Conservation (phyloP, 2,888 invertebrate genomes). For the Lycaena phlaeas region DNA sequence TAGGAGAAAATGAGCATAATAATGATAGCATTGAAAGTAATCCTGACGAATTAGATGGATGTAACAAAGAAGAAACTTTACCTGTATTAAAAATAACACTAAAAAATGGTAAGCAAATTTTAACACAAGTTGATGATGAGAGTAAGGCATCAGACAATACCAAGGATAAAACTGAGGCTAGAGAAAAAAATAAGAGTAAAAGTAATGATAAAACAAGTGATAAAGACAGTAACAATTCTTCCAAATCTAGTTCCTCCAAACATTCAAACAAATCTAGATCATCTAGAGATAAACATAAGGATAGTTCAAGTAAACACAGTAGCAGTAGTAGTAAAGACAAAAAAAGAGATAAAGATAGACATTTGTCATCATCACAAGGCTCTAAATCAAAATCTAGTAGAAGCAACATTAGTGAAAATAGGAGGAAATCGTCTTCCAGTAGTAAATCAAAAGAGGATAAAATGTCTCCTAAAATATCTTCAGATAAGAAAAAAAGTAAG, state of each 20-base stretch:
- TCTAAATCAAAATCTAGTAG: slow-evolving; percentile 48
- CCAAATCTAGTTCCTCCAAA: slow-evolving; percentile 40
- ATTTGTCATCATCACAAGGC: slow-evolving; percentile 35
- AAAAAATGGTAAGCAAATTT: slow-evolving; percentile 81
- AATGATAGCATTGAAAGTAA: slow-evolving; percentile 11
- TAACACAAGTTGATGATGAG: slow-evolving; percentile 71
- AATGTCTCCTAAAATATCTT: slow-evolving; percentile 27
- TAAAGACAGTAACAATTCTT: slow-evolving; percentile 37
- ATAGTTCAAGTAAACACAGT: slow-evolving; percentile 30
- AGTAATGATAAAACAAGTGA: slow-evolving; percentile 65
- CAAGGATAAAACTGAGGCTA: slow-evolving; percentile 39
- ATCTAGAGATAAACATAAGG: slow-evolving; percentile 48
- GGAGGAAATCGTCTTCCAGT: slow-evolving; percentile 35
- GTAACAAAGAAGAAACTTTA: slow-evolving; percentile 43
- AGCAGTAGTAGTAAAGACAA: slow-evolving; percentile 55
- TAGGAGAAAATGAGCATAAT: slow-evolving; percentile 3
- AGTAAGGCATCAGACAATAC: slow-evolving; percentile 34
- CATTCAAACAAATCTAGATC: slow-evolving; percentile 53
- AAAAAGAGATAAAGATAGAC: slow-evolving; percentile 36
- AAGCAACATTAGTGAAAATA: slow-evolving; percentile 38
- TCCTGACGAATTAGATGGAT: slow-evolving; percentile 25
- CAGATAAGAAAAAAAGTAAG: slow-evolving; percentile 41
- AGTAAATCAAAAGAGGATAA: slow-evolving; percentile 46
- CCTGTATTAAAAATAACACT: slow-evolving; percentile 76
- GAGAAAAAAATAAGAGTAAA: slow-evolving; percentile 44